A percentile compares a stretch with the other conserved stretches of the same genome.
phyloP scores from a whole-genome alignment of 1,140 invertebrate genomes.

The Bombus turneri region DNA sequence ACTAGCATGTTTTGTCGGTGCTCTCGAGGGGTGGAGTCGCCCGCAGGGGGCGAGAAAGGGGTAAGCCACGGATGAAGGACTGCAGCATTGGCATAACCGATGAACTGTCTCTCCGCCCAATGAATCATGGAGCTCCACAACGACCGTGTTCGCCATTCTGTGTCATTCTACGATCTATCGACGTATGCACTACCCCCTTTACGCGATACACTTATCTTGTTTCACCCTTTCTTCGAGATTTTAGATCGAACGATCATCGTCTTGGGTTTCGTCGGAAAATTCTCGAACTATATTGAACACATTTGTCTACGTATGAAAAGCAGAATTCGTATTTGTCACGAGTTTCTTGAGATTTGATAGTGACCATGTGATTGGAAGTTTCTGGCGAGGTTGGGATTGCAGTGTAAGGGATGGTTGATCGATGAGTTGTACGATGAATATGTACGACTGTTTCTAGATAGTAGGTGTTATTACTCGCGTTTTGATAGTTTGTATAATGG shows the following conservation, averaged over 20 bases:
- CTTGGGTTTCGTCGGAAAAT: no score
- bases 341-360: background rate
- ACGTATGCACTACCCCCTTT: conserved; percentile 15
- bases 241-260: no score
- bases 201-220: background rate
- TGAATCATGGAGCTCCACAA: conserved; percentile 67
- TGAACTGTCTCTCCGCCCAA: conserved; percentile 64
- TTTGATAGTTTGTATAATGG: no score
- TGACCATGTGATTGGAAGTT: background rate
- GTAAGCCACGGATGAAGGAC: conserved; percentile 61
- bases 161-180: conserved; percentile 30
- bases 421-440: background rate
- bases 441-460: background rate
- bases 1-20: conserved; percentile 60
- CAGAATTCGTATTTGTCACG: background rate
- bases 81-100: conserved; percentile 69
- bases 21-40: conserved; percentile 19
- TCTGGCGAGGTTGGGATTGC: no score
- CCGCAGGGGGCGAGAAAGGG: conserved; percentile 37
- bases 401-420: background rate
- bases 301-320: background rate
- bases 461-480: no score
- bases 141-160: conserved; percentile 9
- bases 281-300: no score
- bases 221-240: conserved; percentile 1